A percentile compares a stretch with the other conserved stretches of the same genome.
Conservation (phyloP, 2,113 vertebrate genomes). For the Benitochromis conjunctus region DNA sequence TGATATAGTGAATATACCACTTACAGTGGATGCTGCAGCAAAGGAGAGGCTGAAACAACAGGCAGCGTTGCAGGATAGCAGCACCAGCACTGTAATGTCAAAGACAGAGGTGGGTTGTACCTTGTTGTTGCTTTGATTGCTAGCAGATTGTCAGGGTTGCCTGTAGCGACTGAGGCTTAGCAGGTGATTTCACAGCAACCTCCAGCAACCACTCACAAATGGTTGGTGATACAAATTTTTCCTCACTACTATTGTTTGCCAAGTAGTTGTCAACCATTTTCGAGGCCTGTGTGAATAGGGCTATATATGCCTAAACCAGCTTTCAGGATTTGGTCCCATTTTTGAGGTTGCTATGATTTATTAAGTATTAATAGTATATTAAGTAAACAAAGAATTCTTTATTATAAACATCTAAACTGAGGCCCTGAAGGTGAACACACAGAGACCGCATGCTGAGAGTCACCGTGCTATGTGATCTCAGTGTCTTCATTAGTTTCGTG, state of each 20-base stretch:
- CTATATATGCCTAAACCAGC: not conserved
- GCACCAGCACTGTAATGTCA: not conserved
- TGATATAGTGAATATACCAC: too few relatives aligned
- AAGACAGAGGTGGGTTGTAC: accelerated
- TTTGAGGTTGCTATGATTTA: not conserved
- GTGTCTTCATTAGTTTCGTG: not conserved
- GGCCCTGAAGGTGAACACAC: not conserved
- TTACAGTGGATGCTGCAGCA: not conserved
- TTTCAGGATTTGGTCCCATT: not conserved
- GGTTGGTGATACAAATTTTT: not conserved
- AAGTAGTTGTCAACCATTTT: not conserved
- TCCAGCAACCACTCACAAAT: not conserved
- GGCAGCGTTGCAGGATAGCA: not conserved
- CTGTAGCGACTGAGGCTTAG: not conserved
- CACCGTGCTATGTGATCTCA: not conserved
- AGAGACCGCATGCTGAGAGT: not conserved
- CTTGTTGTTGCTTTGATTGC: not conserved
- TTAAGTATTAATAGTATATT: too few relatives aligned
- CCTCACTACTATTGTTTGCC: not conserved
- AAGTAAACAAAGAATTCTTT: not conserved
- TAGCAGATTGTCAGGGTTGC: not conserved
- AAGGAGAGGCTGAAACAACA: not conserved
- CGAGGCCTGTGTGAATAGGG: not conserved
- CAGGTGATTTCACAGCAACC: not conserved
- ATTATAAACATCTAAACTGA: accelerated